Evolutionary conservation across 2,113 vertebrate species (phyloP), one percentile per base, ranked within the genome.

Genomic region (Camelus bactrianus): DNA sequence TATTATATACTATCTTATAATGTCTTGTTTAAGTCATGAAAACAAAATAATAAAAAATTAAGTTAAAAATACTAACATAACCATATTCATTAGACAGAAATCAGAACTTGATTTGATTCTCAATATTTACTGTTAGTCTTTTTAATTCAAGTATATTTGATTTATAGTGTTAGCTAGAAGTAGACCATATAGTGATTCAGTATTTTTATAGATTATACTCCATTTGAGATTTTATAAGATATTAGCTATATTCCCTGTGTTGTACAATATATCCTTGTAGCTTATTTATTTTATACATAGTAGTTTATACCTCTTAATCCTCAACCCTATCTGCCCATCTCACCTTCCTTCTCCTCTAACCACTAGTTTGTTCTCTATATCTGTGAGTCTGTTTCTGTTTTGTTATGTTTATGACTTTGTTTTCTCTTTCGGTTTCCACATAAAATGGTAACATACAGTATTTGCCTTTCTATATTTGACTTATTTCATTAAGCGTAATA

Each of bases 11-110:
- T 1, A 32, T 83, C 85, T 76, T 77, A 56, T 17, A 14, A 52
- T 89, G 76, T 93, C n/a, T 69, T 95, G 35, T 42, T 73, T 62
- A 56, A 93, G 14, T 26, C 12, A 48, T 86, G 28, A 64, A 84
- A 79, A 84, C 20, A 94, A 94, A 94, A 89, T 72, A 80, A 35
- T 28, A 50, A 46, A 89, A 72, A 76, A 11, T 22, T 24, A 28
- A 20, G n/a, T 77, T 92, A 30, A 86, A 38, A 80, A 10, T 35
- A 62, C 28, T 58, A 60, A 62, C 32, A 42, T 48, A 72, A 14
- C 14, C 19, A 65, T 32, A 60, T 65, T 35, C 14, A 96, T 48
- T 72, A 91, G 24, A 8, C 0, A 87, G 89, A 87, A 89, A 56
- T 1, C 38, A 0, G 20, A 64, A 92, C 54, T 76, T 72, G 50